phyloP scores from a whole-genome alignment of 2,888 invertebrate species.

The Chydorus sphaericus region DNA sequence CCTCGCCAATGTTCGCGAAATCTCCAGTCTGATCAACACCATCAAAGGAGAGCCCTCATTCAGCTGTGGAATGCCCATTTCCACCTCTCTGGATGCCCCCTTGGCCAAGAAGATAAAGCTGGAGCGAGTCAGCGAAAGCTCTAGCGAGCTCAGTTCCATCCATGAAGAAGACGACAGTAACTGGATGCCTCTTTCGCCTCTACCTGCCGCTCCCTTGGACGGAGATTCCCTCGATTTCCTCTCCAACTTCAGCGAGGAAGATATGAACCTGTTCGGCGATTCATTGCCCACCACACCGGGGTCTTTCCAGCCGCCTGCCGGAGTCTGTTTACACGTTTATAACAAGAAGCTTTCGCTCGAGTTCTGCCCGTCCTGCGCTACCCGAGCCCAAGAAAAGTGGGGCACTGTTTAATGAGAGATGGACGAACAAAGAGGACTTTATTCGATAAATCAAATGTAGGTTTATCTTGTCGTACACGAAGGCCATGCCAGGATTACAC shows the following conservation, averaged over 20 bases:
- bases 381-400: slow-evolving; percentile 8
- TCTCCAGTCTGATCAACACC: slow-evolving; percentile 35
- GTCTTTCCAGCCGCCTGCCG: slow-evolving; percentile 27
- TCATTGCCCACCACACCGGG: neutral
- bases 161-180: slow-evolving; percentile 6
- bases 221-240: neutral
- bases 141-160: neutral
- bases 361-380: slow-evolving; percentile 37
- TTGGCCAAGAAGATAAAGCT: neutral
- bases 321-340: slow-evolving; percentile 42
- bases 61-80: slow-evolving; percentile 28
- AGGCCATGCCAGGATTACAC: slow-evolving; percentile 4
- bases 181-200: slow-evolving; percentile 5
- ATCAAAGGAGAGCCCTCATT: slow-evolving; percentile 29
- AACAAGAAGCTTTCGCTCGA: slow-evolving; percentile 40
- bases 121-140: slow-evolving; percentile 7
- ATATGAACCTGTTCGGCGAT: neutral
- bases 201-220: neutral
- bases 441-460: slow-evolving; percentile 9
- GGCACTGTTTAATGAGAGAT: neutral
- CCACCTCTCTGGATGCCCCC: slow-evolving; percentile 22
- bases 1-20: slow-evolving; percentile 38
- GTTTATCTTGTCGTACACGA: neutral
- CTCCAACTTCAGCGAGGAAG: slow-evolving; percentile 6
- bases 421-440: neutral